Conservation (phyloP, 2,888 invertebrate species). For the Caradrina kadenii region DNA sequence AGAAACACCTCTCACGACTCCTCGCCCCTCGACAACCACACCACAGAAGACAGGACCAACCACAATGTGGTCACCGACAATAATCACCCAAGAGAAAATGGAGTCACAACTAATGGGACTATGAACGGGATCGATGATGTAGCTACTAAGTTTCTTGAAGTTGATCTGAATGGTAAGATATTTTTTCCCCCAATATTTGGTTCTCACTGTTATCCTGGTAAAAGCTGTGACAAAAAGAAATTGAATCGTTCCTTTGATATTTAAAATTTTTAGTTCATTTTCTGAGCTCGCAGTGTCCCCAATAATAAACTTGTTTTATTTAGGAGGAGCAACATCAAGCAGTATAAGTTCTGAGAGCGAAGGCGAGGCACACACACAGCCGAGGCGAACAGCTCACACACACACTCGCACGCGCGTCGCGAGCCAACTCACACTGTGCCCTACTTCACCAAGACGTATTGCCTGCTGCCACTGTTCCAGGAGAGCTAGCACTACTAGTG, state of each 20-base stretch:
- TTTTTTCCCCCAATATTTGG: neutral
- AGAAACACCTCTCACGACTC: slow-evolving; percentile 67
- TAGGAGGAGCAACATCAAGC: slow-evolving; percentile 80
- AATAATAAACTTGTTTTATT: neutral
- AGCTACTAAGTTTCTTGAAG: slow-evolving; percentile 82
- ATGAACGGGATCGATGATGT: slow-evolving; percentile 77
- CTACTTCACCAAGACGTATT: slow-evolving; percentile 80
- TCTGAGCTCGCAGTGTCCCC: no score
- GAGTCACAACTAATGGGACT: slow-evolving; percentile 67
- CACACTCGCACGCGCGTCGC: slow-evolving; percentile 70
- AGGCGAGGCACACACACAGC: slow-evolving; percentile 73
- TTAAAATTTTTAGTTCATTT: neutral
- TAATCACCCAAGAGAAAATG: slow-evolving; percentile 63
- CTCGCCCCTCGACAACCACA: slow-evolving; percentile 71
- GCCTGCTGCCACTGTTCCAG: slow-evolving; percentile 72
- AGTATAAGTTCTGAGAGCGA: slow-evolving; percentile 84
- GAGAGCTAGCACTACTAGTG: slow-evolving; percentile 67
- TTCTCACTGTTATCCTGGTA: no score
- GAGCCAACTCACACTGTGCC: slow-evolving; percentile 85
- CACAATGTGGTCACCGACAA: slow-evolving; percentile 65
- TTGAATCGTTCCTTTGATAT: no score
- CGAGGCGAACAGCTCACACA: slow-evolving; percentile 46
- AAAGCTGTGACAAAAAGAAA: neutral
- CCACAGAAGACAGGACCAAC: slow-evolving; percentile 70
- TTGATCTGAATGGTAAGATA: slow-evolving; percentile 85